Percentiles rank a stretch among this genome's conserved stretches.
phyloP scores from a whole-genome alignment of 2,113 vertebrate genomes.

The Numida meleagris region DNA sequence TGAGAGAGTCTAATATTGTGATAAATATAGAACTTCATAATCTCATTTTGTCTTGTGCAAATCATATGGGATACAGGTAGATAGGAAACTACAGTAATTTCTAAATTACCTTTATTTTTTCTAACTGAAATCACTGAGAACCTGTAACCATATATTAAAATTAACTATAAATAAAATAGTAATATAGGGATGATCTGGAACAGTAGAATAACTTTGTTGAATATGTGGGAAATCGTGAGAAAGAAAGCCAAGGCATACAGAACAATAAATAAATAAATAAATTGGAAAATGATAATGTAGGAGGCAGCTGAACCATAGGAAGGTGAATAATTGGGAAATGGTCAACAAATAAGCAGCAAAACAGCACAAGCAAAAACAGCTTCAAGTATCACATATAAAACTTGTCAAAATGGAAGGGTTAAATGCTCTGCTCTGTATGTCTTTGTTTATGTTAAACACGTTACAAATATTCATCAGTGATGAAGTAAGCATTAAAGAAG shows the following conservation, averaged over 20 bases:
- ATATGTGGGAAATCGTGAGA: not conserved
- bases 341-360: not conserved
- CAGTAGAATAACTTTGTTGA: not conserved
- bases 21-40: conserved; percentile 1
- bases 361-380: not conserved
- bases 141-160: not conserved
- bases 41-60: not conserved
- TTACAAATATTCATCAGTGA: not conserved
- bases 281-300: not conserved
- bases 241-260: not conserved
- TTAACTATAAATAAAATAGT: not conserved
- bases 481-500: not conserved
- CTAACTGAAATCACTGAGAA: not conserved
- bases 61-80: not conserved
- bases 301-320: not conserved
- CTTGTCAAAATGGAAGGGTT: not conserved
- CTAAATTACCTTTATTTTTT: not conserved
- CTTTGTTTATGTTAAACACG: not conserved
- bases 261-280: not conserved
- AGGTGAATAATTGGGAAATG: not conserved
- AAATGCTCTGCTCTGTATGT: not conserved
- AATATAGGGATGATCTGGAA: not conserved
- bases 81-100: not conserved
- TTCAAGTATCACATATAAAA: not conserved
- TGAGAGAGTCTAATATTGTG: not conserved